Conservation (phyloP, 2,113 vertebrate species). For the Kryptolebias marmoratus region DNA sequence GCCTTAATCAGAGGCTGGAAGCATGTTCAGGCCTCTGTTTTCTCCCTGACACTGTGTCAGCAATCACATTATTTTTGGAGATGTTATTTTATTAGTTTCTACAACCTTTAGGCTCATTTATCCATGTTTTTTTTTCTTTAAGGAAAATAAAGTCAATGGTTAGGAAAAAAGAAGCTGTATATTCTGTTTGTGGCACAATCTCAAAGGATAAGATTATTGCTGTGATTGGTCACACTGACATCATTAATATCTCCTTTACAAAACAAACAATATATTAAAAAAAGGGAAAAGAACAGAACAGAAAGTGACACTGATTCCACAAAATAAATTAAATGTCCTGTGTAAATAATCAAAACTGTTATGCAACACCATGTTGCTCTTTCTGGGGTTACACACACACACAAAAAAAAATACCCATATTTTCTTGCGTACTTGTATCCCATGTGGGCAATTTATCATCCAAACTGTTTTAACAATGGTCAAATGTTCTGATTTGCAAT, state of each 20-base stretch:
- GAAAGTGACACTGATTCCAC: background rate
- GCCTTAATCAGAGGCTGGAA: slow-evolving; percentile 4
- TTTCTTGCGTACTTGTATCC: background rate
- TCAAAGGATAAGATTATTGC: background rate
- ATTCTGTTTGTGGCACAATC: background rate
- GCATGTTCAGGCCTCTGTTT: background rate
- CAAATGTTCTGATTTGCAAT: slow-evolving; percentile 7
- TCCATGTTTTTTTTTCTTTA: background rate
- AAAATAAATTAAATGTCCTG: slow-evolving; percentile 2
- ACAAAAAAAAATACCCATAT: no score
- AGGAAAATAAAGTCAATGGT: background rate
- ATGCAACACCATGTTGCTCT: background rate
- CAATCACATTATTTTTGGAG: background rate
- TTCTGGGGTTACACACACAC: background rate
- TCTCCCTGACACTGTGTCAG: background rate
- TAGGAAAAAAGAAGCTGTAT: background rate
- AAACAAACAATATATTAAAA: background rate
- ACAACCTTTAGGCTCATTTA: background rate
- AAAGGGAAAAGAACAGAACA: background rate
- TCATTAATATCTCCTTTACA: background rate
- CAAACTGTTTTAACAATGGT: no score
- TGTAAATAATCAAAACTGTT: background rate
- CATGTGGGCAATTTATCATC: background rate
- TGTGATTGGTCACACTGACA: background rate
- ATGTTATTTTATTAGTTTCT: background rate